These are phyloP conservation scores for Chrysogorgia sp. DNA, from an alignment of 92 coral and sea anemone genomes.

Conservation along the genomic window DNA sequence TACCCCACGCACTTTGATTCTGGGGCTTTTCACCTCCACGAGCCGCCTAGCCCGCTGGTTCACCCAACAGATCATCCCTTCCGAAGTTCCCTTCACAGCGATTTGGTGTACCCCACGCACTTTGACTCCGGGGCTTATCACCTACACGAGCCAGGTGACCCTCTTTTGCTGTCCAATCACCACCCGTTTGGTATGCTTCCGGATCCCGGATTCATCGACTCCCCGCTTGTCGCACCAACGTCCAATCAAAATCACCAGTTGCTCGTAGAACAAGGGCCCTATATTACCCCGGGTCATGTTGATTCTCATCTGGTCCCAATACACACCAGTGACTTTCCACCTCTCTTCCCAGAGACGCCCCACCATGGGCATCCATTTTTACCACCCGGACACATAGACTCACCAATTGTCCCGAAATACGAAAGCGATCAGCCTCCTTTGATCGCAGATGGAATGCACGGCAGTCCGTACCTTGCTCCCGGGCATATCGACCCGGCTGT, in stretches of 20 bases:
- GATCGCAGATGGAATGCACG: slow-evolving; percentile 34
- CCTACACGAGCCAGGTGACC: slow-evolving; percentile 33
- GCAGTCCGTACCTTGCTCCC: slow-evolving; percentile 36
- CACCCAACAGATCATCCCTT: slow-evolving; percentile 1
- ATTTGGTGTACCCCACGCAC: slow-evolving; percentile 16
- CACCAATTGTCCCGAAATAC: slow-evolving; percentile 21
- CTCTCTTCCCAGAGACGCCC: slow-evolving; percentile 30
- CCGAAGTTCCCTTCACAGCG: not conserved
- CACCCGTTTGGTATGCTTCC: slow-evolving; percentile 38
- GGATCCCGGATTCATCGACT: slow-evolving; percentile 37
- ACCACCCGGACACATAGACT: slow-evolving; percentile 43
- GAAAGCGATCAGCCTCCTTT: slow-evolving; percentile 36
- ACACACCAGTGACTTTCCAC: slow-evolving; percentile 37
- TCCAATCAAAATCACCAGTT: slow-evolving; percentile 36
- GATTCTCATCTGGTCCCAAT: slow-evolving; percentile 31
- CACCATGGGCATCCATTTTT: slow-evolving; percentile 43
- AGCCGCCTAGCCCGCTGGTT: slow-evolving; percentile 16
- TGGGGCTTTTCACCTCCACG: slow-evolving; percentile 36
- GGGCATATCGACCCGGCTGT: slow-evolving; percentile 35
- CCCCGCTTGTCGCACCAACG: slow-evolving; percentile 33
- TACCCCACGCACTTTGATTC: slow-evolving; percentile 33
- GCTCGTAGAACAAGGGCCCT: slow-evolving; percentile 27
- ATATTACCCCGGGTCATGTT: slow-evolving; percentile 33
- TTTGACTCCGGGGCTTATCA: slow-evolving; percentile 45
- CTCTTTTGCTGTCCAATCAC: slow-evolving; percentile 18